phyloP scores from a whole-genome alignment of 1,140 invertebrate species.

The Anadara kagoshimensis region DNA sequence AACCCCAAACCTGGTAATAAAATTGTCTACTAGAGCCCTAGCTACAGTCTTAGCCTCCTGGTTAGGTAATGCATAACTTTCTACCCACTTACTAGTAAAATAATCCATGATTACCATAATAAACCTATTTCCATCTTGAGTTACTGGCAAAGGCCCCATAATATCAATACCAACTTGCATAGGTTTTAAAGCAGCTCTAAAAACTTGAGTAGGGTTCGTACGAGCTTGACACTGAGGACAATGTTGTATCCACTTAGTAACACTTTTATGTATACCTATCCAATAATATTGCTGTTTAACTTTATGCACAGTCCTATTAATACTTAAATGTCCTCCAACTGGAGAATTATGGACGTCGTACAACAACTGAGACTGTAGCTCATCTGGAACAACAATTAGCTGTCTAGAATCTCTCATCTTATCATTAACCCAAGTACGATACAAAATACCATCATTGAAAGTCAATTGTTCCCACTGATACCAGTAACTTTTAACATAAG shows the following conservation, averaged over 20 bases:
- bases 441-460: slow-evolving; percentile 28
- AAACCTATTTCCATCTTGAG: too few species aligned
- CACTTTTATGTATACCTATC: slow-evolving; percentile 16
- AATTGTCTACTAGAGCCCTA: too few species aligned
- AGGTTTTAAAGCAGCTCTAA: slow-evolving; percentile 23
- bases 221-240: slow-evolving; percentile 31
- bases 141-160: too few species aligned
- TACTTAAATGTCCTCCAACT: slow-evolving; percentile 34
- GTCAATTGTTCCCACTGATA: slow-evolving; percentile 25
- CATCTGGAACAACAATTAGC: slow-evolving; percentile 27
- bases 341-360: slow-evolving; percentile 33
- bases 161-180: slow-evolving; percentile 16
- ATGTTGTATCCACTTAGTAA: slow-evolving; percentile 9
- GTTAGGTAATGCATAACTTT: too few species aligned
- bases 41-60: too few species aligned
- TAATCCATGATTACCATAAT: too few species aligned
- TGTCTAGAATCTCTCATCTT: slow-evolving; percentile 1
- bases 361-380: slow-evolving; percentile 22
- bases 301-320: slow-evolving; percentile 28
- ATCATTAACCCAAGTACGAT: slow-evolving; percentile 31
- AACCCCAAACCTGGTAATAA: too few species aligned
- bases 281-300: slow-evolving; percentile 27
- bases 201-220: slow-evolving; percentile 11
- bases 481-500: slow-evolving; percentile 35
- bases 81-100: too few species aligned